A percentile compares a stretch with the other conserved stretches of the same genome.
phyloP scores from a whole-genome alignment of 2,797 vertebrate genomes.

The Tympanoctomys barrerae region DNA sequence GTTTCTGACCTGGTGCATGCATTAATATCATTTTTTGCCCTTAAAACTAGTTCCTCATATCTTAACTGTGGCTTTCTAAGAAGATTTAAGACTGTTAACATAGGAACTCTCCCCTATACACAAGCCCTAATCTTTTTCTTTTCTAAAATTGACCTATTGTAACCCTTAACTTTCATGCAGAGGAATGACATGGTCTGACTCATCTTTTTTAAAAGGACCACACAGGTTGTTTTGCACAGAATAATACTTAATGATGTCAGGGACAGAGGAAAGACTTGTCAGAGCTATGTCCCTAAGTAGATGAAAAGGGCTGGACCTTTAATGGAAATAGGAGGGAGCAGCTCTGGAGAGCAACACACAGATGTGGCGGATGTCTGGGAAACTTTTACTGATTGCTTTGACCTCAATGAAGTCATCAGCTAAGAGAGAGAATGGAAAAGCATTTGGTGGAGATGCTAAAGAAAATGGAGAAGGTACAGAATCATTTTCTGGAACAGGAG shows the following conservation, averaged over 20 bases:
- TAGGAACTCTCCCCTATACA: not conserved
- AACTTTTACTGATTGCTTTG: not conserved
- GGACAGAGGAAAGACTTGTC: not conserved
- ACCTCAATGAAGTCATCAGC: not conserved
- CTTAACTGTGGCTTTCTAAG: constrained; percentile 5
- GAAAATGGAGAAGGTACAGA: not conserved
- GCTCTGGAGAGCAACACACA: not conserved
- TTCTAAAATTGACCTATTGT: not conserved
- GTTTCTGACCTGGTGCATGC: not conserved
- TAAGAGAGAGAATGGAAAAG: not conserved
- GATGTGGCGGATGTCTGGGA: not conserved
- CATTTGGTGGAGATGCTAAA: not conserved
- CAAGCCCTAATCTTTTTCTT: not conserved
- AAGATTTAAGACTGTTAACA: not conserved
- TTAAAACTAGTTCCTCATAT: not conserved
- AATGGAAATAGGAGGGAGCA: not conserved
- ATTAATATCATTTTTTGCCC: not conserved
- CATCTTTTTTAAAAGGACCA: not conserved
- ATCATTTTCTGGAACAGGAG: not conserved
- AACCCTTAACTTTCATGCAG: not conserved
- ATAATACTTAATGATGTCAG: not conserved
- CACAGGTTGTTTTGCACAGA: not conserved
- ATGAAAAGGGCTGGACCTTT: not conserved
- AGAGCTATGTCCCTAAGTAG: not conserved
- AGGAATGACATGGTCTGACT: not conserved